A percentile compares a stretch with the other conserved stretches of the same genome.
phyloP scores from a whole-genome alignment of 2,113 vertebrate species.

The Onychorhynchus coronatus region DNA sequence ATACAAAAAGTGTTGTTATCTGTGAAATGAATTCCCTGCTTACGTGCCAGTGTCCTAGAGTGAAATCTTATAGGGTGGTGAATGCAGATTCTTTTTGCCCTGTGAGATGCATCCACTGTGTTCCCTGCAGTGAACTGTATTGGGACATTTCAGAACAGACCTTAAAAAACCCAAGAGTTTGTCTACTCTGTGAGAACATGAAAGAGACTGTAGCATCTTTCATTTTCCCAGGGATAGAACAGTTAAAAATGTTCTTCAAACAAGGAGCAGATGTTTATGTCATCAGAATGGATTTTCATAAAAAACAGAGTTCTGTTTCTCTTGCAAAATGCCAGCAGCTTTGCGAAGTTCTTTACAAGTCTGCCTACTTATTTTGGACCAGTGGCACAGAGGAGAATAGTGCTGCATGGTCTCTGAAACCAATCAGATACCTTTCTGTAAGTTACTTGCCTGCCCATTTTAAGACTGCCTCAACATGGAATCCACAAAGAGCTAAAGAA shows the following conservation, averaged over 20 bases:
- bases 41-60: not conserved
- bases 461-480: not conserved
- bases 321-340: constrained; percentile 47
- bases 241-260: constrained; percentile 69
- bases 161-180: not conserved
- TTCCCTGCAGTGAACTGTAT: not conserved
- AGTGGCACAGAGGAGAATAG: not conserved
- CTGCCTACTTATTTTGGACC: not conserved
- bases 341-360: not conserved
- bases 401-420: not conserved
- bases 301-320: constrained; percentile 31
- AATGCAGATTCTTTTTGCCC: not conserved
- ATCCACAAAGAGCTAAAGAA: not conserved
- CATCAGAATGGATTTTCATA: constrained; percentile 49
- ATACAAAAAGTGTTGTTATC: not conserved
- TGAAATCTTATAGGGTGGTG: not conserved
- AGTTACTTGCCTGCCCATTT: not conserved
- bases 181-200: not conserved
- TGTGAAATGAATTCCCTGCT: not conserved
- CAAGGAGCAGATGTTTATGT: constrained; percentile 60
- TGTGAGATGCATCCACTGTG: not conserved
- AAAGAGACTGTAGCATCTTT: constrained; percentile 8
- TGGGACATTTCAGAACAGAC: not conserved
- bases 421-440: not conserved
- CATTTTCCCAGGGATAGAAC: constrained; percentile 33